Evolutionary conservation across 2,888 invertebrate genomes (phyloP), one percentile per base, ranked within the genome.

Genomic region (Chrysomela aeneicollis): DNA sequence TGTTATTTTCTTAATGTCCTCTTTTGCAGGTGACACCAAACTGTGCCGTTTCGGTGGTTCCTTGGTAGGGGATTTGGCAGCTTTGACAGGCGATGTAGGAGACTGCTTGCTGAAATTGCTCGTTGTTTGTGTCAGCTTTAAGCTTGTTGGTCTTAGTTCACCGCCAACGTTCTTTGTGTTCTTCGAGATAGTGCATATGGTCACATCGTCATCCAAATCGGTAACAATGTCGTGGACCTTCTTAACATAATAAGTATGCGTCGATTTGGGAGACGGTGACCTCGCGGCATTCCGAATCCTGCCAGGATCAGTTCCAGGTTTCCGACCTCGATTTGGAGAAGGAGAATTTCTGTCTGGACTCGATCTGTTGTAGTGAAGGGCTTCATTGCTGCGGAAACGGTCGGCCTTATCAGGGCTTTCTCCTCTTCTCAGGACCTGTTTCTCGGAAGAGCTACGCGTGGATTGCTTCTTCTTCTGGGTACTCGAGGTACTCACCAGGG

Each of bases 401-500:
- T 76, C 73, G 4, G 66, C 61, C 66, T 77, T 78, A 42, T 63
- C 72, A 4, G 78, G 77, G 17, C 77, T 77, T 32, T 55, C 55
- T 35, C 73, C 71, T 70, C 75, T 70, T 49, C 69, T 70, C 52
- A 69, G 74, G 49, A 63, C 72, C 63, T 61, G 68, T 76, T 73
- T 78, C 8, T 77, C 78, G 53, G 75, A 76, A 26, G 77, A 76
- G 12, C 59, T 59, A 59, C 77, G 76, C 1, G 74, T 70, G 21
- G 78, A 71, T 67, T 75, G 72, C 35, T 74, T 69, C 49, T 70
- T 69, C 64, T 81, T 82, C 37, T 82, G 79, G 19, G 81, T 80
- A 70, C 82, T 79, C 1, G 84, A 82, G 69, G 86, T 87, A 66
- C 87, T 86, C 71, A 87, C 81, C 32, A 87, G 72, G 0, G 87